A percentile compares a stretch with the other conserved stretches of the same genome.
These are phyloP conservation scores for Apamea monoglypha DNA, from an alignment of 2,888 invertebrate species.

Conservation along the genomic window DNA sequence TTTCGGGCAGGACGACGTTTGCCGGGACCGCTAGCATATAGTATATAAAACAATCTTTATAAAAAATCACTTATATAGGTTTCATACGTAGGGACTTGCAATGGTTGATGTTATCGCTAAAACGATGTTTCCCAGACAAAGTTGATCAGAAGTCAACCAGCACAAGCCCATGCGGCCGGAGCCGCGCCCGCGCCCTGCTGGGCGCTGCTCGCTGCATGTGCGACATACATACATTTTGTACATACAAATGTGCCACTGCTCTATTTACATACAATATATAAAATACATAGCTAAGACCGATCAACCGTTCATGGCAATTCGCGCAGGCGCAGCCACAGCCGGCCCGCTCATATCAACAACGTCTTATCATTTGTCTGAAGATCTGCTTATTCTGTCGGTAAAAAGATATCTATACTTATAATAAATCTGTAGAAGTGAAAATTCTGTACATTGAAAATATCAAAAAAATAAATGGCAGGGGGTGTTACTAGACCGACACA, in stretches of 20 bases:
- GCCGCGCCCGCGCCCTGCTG: neutral
- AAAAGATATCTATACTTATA: neutral
- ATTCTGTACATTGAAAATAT: too few relatives aligned
- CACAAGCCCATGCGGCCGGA: neutral
- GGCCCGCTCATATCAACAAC: too few relatives aligned
- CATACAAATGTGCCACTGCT: neutral
- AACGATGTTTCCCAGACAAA: neutral
- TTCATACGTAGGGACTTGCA: neutral
- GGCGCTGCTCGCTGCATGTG: too few relatives aligned
- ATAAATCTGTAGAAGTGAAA: too few relatives aligned
- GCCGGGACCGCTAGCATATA: too few relatives aligned
- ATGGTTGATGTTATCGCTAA: neutral
- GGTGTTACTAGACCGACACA: too few relatives aligned
- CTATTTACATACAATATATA: constrained; percentile 1
- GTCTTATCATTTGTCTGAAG: neutral
- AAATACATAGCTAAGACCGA: neutral
- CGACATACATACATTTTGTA: neutral
- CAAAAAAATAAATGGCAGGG: too few relatives aligned
- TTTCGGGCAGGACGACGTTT: too few relatives aligned
- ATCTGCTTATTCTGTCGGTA: too few relatives aligned
- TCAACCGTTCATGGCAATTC: neutral
- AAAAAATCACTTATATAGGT: neutral
- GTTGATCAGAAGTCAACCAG: neutral
- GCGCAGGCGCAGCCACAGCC: neutral
- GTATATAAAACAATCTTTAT: neutral